Evolutionary conservation across 2,113 vertebrate species (phyloP), one percentile per base, ranked within the genome.

Genomic region (Zootoca vivipara): DNA sequence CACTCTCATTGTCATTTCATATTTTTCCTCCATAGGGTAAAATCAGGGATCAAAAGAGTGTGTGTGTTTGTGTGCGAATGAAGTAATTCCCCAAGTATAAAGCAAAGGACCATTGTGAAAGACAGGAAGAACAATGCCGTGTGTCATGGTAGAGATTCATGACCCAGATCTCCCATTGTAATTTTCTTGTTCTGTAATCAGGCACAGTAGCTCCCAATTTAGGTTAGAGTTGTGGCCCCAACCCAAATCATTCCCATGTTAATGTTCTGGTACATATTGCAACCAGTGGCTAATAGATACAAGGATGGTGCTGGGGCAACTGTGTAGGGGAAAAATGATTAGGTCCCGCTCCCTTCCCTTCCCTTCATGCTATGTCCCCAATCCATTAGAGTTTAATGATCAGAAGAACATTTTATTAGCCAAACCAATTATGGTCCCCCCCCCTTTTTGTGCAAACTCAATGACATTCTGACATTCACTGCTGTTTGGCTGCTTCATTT

Each of bases 101-200:
- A 72, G 28, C 6, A 52, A 8, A 22, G 26, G 73, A 77, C 12
- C 24, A 9, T 0, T 42, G 0, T 0, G 0, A 64, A 91, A 12
- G 9, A 26, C 22, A 1, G 7, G 10, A 30, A 70, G 67, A 28
- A 10, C 22, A n/a, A 30, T 15, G 13, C 69, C 13, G 5, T 30
- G 12, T 12, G 8, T 33, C 5, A n/a, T 4, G n/a, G 30, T 12
- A 12, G 30, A 70, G 69, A 70, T 33, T n/a, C 69, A 5, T 70
- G 10, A 70, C 30, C 46, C n/a, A 30, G 1, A 70, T 70, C 10
- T n/a, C 69, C 73, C 72, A 22, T 0, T 35, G 72, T 40, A 40
- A 75, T 75, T 20, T 24, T 75, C 6, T 24, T 40, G 20, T 75
- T 24, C 18, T 20, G 22, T 62, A 62, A 62, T 15, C 18, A 62